Evolutionary conservation across 2,797 vertebrate genomes (phyloP), one percentile per base, ranked within the genome.

Genomic region (Acipenser ruthenus): DNA sequence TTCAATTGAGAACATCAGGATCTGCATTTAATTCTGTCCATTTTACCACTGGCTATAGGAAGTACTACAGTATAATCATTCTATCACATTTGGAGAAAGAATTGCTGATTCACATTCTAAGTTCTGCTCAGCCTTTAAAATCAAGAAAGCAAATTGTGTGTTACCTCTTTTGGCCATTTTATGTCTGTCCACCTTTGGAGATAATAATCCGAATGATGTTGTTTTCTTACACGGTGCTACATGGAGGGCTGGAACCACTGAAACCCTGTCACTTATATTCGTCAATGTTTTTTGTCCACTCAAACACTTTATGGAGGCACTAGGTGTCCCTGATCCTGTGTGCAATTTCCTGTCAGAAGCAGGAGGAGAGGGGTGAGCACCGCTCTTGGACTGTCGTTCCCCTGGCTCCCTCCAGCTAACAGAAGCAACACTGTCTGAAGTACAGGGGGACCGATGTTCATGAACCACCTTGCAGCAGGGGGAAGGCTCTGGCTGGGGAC

Each of bases 211-310:
- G 55, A 88, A 90, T 11, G 87, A 81, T 0, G 85, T 89, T 71
- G 80, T 85, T 64, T 91, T 89, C 78, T 86, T 88, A 72, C 84
- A 87, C 63, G 87, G 86, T 53, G 87, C 82, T 68, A 88, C 84
- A 68, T 89, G 88, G 0, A 90, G 77, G 74, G 81, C 83, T 6
- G 89, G 86, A 66, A 87, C 79, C 60, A 82, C 23, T 37, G 62
- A 56, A 23, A 73, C 72, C 8, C 75, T 71, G 5, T 49, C 63
- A 6, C 71, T 70, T 37, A 37, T 37, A 69, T 77, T 83, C 8
- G 79, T 73, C 15, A 84, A 64, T 51, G 77, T 75, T 70, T 82
- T 88, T 69, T 86, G 82, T 62, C 86, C 73, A 10, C 86, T 79
- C 70, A 86, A 82, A 70, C 85, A 87, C 64, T 83, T 87, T 74